Evolutionary conservation across 1,140 invertebrate species (phyloP), one percentile per base, ranked within the genome.

Genomic region (Drosophila ogumai): DNA sequence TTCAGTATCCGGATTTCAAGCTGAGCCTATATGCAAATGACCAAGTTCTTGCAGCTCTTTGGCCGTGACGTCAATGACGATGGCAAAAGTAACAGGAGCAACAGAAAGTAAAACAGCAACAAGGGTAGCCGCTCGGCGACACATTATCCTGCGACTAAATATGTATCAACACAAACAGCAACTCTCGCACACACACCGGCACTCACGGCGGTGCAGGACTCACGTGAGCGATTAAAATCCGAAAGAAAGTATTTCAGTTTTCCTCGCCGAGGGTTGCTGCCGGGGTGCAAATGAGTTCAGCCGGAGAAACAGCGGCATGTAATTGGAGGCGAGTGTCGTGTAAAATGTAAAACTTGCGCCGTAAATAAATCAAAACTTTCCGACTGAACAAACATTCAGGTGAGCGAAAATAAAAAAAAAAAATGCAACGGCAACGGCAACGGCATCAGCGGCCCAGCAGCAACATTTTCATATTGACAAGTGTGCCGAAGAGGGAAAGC

Each of bases 331-430:
- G 85, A 90, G 85, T 90, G 85, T 90, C 85, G 85, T 90, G 85
- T 90, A 90, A 90, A 90, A 90, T 90, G 85, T 90, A 91, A 90
- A 90, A 90, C 86, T 90, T 91, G 86, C 66, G 75, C 82, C 87
- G 87, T 90, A 90, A 90, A 90, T 90, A 90, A 90, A 90, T 90
- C 87, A 90, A 90, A 90, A 90, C 82, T 90, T 90, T 90, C 87
- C 86, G 87, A 90, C 87, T 90, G 87, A 90, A 91, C 87, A 90
- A 90, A 90, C 87, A 90, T 82, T 87, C 87, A 90, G 87, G 86
- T 87, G 87, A 90, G 86, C 86, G 86, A 82, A 55, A 54, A 79
- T 38, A 47, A 25, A 10, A 49, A n/a, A 28, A 31, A 91, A 85
- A 86, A 90, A 81, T 90, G 86, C 86, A 90, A 73, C 72, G 68